Evolutionary conservation across 2,797 vertebrate species (phyloP).

Genomic region (Pyrocephalus nanus): DNA sequence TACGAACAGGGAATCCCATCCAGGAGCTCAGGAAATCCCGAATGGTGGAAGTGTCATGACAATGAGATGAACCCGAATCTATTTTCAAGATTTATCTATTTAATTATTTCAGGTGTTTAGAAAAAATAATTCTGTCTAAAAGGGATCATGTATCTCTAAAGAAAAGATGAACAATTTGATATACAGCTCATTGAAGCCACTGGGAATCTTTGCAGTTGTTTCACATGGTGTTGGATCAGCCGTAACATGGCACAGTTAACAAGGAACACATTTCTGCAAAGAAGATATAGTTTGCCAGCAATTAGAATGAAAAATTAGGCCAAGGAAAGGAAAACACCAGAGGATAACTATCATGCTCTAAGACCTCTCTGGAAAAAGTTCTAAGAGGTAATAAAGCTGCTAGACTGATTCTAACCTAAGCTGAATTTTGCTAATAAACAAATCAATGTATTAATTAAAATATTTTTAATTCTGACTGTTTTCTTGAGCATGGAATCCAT

Average conservation of each 20-base stretch:
- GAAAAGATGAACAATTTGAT: constrained; percentile 19
- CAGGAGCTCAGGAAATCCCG: background rate
- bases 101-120: constrained; percentile 21
- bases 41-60: background rate
- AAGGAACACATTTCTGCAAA: constrained; percentile 32
- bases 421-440: constrained; percentile 1
- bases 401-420: constrained; percentile 17
- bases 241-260: constrained; percentile 6
- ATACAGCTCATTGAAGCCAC: background rate
- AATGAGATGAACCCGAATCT: background rate
- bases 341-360: constrained; percentile 10
- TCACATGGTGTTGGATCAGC: constrained; percentile 1
- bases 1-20: background rate
- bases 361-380: constrained; percentile 29
- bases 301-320: constrained; percentile 41
- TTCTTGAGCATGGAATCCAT: background rate
- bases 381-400: constrained; percentile 22
- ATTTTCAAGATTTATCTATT: background rate
- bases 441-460: background rate
- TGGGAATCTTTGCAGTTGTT: constrained; percentile 8
- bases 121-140: constrained; percentile 12
- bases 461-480: background rate
- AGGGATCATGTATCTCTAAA: background rate
- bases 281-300: constrained; percentile 26
- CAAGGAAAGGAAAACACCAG: constrained; percentile 38